Base-by-base conservation (phyloP, 2,888 invertebrate genomes). In the Chaitophorus viminalis region DNA sequence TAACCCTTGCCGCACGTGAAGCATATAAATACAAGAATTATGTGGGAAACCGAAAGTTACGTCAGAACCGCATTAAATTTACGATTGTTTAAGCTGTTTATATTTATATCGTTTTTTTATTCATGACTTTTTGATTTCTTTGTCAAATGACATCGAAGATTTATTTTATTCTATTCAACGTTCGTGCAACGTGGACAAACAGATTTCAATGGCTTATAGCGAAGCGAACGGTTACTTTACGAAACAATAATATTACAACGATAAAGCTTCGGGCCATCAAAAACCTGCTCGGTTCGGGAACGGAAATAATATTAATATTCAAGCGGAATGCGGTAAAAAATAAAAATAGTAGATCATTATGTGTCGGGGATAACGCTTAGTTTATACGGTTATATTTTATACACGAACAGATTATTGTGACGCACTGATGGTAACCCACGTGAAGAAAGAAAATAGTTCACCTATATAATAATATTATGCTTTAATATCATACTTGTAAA, bases 361-460 rank as follows among this genome's bases (percentile, higher is more conserved):
- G 31, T 4, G 14, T 52, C n/a, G 5, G 21, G 36, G 18, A 79
- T 39, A 79, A 65, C 65, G 39, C 29, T 60, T 79, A 36, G n/a
- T n/a, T n/a, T n/a, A n/a, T n/a, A n/a, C n/a, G n/a, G n/a, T n/a
- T 36, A 29, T 29, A 33, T 39, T 65, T 17, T 65, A 1, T 54
- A 9, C 79, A 18, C 31, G 18, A 29, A 60, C 25, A 81, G 14
- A 52, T 60, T 74, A 39, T 29, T 75, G 83, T 75, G 60, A 83
- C 75, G 60, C 75, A 39, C 83, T 39, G 60, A 29, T 36, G 36
- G 36, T 72, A 75, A 83, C 83, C 83, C 75, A 83, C 83, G 74
- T 60, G 83, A 60, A 74, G 52, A 70, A 72, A 72, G 72, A 72
- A 52, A 60, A 75, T 60, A 83, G 39, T 83, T 75, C 74, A 83